Base-by-base conservation (phyloP, 2,888 invertebrate species). In the Scaptomyza flava region DNA sequence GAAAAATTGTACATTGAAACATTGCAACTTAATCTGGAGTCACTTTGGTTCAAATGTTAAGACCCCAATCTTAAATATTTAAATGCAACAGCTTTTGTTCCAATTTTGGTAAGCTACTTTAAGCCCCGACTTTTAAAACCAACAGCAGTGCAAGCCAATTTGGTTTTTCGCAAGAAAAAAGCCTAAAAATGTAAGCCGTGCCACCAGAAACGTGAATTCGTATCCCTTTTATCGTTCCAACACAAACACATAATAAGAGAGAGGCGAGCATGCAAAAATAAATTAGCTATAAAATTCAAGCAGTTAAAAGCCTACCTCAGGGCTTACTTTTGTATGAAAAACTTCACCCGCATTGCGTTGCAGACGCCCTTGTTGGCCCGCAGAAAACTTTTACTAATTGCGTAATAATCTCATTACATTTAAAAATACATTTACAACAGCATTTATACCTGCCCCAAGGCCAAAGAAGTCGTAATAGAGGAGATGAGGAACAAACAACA, bases 341-440 rank as follows among this genome's bases (percentile, higher is more conserved):
- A 9, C 45, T 41, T 38, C 23, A 34, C 45, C 23, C 34, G 31
- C 60, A 56, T 43, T 36, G 34, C 34, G 34, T 34, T 12, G 34
- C 34, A 34, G 12, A 12, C 12, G 5, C 12, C 34, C 11, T 12
- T 6, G 7, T 41, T 41, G 9, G 54, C 76, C 65, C 65, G 53
- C 52, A 76, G 58, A 71, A 79, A 82, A 87, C 66, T 86, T 80
- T 75, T 65, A 77, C 88, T 84, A 84, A 84, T 84, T 84, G 84
- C 87, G 87, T 79, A 88, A 88, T 84, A 84, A 84, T 84, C 84
- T 84, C 76, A 86, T 84, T 88, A 84, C 88, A 84, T 88, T 84
- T 86, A 84, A 86, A 84, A 88, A 88, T 73, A 88, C 83, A 84
- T 84, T 88, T 86, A 86, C 83, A 86, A 80, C 73, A 75, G 78